Conservation (phyloP, 1,140 invertebrate species). For the Diorhabda sublineata region DNA sequence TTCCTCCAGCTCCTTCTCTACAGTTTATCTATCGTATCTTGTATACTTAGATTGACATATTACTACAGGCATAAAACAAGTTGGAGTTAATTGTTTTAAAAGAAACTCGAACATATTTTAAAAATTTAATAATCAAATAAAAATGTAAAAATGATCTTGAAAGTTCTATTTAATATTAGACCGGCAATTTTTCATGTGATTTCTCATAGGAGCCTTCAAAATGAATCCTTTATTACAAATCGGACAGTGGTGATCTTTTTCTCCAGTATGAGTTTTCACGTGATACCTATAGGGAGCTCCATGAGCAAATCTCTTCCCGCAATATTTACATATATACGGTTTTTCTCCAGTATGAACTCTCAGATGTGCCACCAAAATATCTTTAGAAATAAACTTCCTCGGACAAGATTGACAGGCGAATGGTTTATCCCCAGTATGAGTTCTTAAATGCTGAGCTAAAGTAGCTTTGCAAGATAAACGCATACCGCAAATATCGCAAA, state of each 20-base stretch:
- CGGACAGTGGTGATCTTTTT: slow-evolving; percentile 68
- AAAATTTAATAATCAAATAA: too few relatives aligned
- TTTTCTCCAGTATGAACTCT: slow-evolving; percentile 62
- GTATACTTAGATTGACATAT: too few relatives aligned
- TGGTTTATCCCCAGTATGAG: slow-evolving; percentile 70
- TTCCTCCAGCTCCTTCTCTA: too few relatives aligned
- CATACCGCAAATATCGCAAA: slow-evolving; percentile 74
- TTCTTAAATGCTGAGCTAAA: slow-evolving; percentile 65
- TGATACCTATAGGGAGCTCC: slow-evolving; percentile 61
- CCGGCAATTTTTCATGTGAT: slow-evolving; percentile 53
- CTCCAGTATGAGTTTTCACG: slow-evolving; percentile 62
- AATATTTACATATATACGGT: slow-evolving; percentile 63
- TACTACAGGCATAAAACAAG: too few relatives aligned
- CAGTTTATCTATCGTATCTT: too few relatives aligned
- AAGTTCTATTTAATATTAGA: neutral
- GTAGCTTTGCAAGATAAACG: slow-evolving; percentile 67
- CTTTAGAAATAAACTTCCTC: slow-evolving; percentile 59
- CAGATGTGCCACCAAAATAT: slow-evolving; percentile 58
- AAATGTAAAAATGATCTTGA: too few relatives aligned
- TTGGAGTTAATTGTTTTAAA: too few relatives aligned
- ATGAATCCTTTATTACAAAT: slow-evolving; percentile 65
- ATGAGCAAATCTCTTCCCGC: slow-evolving; percentile 75
- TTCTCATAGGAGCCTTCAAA: slow-evolving; percentile 57
- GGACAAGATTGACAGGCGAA: slow-evolving; percentile 65
- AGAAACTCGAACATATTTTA: too few relatives aligned